These are phyloP conservation scores for Eristalis tenax DNA, from an alignment of 2,888 invertebrate species.

Conservation along the genomic window DNA sequence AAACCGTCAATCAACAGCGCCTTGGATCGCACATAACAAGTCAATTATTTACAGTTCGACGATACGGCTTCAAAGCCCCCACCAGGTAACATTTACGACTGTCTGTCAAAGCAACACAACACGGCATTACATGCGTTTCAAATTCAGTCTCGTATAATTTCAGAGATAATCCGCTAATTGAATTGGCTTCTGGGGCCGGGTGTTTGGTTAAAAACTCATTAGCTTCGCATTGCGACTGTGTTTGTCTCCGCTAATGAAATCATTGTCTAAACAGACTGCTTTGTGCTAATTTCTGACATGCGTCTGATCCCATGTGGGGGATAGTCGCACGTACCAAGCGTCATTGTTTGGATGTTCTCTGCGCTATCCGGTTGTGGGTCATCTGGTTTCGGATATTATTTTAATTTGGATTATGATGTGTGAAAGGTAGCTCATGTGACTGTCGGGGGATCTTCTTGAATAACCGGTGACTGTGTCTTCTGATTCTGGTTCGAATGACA, in stretches of 20 bases:
- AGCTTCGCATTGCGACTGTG: not conserved
- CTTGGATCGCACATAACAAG: not conserved
- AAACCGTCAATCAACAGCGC: not conserved
- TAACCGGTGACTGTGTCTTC: too few relatives aligned
- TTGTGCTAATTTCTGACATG: not conserved
- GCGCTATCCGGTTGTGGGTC: too few relatives aligned
- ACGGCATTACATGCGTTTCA: not conserved
- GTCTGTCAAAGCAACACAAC: not conserved
- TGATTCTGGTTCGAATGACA: too few relatives aligned
- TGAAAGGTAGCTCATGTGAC: too few relatives aligned
- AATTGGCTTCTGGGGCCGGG: not conserved
- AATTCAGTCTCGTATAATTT: not conserved
- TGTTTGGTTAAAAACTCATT: not conserved
- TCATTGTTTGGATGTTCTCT: not conserved
- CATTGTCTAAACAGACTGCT: not conserved
- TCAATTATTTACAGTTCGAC: not conserved
- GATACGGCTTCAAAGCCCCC: not conserved
- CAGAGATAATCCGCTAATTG: not conserved
- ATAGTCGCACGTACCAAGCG: not conserved
- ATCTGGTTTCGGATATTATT: too few relatives aligned
- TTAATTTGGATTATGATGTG: too few relatives aligned
- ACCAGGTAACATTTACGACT: not conserved
- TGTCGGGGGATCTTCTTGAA: too few relatives aligned
- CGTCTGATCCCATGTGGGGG: not conserved
- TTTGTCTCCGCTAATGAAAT: not conserved